Conservation (phyloP, 2,797 vertebrate species). For the Dallia pectoralis region DNA sequence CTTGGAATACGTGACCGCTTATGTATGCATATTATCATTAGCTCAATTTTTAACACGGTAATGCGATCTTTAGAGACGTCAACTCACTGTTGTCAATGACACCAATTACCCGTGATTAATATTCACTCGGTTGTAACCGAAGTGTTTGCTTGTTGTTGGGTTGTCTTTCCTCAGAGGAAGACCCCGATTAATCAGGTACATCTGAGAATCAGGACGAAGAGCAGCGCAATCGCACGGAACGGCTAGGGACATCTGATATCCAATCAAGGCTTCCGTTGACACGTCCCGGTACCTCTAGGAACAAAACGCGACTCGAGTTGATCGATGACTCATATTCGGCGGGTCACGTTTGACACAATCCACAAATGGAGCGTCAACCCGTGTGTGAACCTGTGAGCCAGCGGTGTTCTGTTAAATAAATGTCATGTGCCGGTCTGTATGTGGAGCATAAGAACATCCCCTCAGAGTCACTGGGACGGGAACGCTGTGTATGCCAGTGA, state of each 20-base stretch:
- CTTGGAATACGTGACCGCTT: conserved; percentile 54
- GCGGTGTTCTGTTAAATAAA: conserved; percentile 49
- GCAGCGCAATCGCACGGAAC: conserved; percentile 40
- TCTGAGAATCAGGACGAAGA: conserved; percentile 35
- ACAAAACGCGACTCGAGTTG: conserved; percentile 42
- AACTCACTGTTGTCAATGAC: conserved; percentile 13
- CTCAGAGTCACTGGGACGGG: background rate
- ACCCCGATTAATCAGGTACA: conserved; percentile 33
- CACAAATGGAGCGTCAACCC: conserved; percentile 52
- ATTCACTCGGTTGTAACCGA: background rate
- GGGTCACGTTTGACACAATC: conserved; percentile 62
- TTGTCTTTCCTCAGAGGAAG: conserved; percentile 5
- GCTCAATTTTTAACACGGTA: conserved; percentile 27
- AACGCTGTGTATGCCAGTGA: background rate
- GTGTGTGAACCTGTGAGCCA: conserved; percentile 41
- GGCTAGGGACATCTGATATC: conserved; percentile 58
- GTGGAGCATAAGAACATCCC: background rate
- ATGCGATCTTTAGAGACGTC: conserved; percentile 24
- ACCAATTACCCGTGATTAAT: conserved; percentile 15
- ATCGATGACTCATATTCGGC: conserved; percentile 62
- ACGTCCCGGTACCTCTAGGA: conserved; percentile 59
- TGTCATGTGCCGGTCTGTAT: background rate
- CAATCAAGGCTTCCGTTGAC: conserved; percentile 66
- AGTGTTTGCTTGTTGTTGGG: conserved; percentile 2
- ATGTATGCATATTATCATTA: conserved; percentile 38